A percentile compares a stretch with the other conserved stretches of the same genome.
Evolutionary conservation across 2,797 vertebrate species (phyloP).

Genomic region (Enteromius afrohamiltoni): DNA sequence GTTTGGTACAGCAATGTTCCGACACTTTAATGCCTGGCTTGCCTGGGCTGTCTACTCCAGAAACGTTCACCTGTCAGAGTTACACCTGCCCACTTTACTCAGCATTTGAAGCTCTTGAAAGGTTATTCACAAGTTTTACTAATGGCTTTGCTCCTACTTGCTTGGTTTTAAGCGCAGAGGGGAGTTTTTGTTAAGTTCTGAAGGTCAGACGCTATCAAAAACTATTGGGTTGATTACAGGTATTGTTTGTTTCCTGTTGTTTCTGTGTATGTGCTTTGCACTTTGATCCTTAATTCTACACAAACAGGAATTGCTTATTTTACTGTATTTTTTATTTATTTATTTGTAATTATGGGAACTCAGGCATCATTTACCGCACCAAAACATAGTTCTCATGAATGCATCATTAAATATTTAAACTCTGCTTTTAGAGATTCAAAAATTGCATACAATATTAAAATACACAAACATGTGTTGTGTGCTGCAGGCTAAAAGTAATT

Average conservation of each 20-base stretch:
- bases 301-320: neutral
- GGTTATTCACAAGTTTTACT: slow-evolving; percentile 52
- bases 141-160: slow-evolving; percentile 39
- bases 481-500: slow-evolving; percentile 50
- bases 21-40: slow-evolving; percentile 54
- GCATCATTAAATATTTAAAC: slow-evolving; percentile 58
- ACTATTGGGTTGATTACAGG: slow-evolving; percentile 35
- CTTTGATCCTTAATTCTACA: slow-evolving; percentile 34
- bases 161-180: slow-evolving; percentile 22
- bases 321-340: neutral
- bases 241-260: slow-evolving; percentile 33
- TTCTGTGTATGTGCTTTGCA: slow-evolving; percentile 22
- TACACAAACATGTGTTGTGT: slow-evolving; percentile 51
- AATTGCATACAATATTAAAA: slow-evolving; percentile 53
- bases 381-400: slow-evolving; percentile 43
- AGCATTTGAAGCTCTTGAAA: slow-evolving; percentile 48
- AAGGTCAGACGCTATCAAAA: slow-evolving; percentile 46
- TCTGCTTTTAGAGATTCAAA: slow-evolving; percentile 56
- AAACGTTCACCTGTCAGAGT: slow-evolving; percentile 43
- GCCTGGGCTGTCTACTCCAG: slow-evolving; percentile 27
- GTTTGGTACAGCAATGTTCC: slow-evolving; percentile 46
- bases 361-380: slow-evolving; percentile 26
- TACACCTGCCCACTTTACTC: slow-evolving; percentile 41
- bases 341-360: slow-evolving; percentile 21
- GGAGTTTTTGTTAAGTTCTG: slow-evolving; percentile 45